Percentiles rank a stretch among this genome's conserved stretches.
Evolutionary conservation across 2,797 vertebrate species (phyloP).

Genomic region (Scleropages formosus): DNA sequence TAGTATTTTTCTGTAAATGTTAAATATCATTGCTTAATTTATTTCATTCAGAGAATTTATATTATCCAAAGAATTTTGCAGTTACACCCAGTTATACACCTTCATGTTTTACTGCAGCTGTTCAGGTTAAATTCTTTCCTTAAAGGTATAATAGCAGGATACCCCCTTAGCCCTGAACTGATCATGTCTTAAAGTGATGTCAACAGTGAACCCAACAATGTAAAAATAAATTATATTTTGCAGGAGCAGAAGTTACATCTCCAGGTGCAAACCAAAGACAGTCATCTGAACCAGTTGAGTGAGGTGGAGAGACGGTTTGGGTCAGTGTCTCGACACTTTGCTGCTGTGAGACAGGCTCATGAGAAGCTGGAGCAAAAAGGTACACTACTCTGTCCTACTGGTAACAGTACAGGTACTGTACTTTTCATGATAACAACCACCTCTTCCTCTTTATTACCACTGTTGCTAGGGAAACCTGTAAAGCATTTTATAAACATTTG

Average conservation of each 20-base stretch:
- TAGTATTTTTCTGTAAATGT: neutral
- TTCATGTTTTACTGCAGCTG: constrained; percentile 9
- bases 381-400: neutral
- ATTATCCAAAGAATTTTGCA: too few species aligned
- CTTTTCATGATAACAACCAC: neutral
- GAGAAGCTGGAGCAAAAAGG: constrained; percentile 42
- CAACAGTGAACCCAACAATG: too few species aligned
- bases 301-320: constrained; percentile 81
- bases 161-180: too few species aligned
- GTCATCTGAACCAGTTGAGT: constrained; percentile 80
- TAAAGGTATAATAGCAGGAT: too few species aligned
- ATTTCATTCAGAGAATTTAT: too few species aligned
- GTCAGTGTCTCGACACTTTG: constrained; percentile 65
- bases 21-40: too few species aligned
- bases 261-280: constrained; percentile 69
- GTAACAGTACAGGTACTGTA: neutral
- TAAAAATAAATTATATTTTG: neutral
- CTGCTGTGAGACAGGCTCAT: constrained; percentile 75
- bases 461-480: neutral
- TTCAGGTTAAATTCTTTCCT: neutral
- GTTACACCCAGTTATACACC: constrained; percentile 11
- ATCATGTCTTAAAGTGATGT: too few species aligned
- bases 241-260: constrained; percentile 34
- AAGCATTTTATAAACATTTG: neutral
- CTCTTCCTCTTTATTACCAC: neutral